These are phyloP conservation scores for Benitochromis conjunctus DNA, from an alignment of 2,113 vertebrate species.

Conservation along the genomic window DNA sequence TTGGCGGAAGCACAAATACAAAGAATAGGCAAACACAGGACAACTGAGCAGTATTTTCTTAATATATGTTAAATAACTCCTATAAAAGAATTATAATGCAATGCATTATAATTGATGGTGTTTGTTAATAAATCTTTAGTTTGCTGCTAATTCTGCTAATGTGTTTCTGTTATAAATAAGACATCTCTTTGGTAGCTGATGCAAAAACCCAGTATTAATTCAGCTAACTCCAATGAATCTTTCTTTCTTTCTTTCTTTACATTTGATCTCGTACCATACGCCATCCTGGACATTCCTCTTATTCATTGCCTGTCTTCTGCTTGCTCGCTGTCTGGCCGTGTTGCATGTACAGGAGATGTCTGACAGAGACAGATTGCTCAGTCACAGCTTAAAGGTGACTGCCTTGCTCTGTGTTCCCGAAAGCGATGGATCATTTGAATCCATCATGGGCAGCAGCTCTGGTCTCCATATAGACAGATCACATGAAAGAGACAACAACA, in stretches of 20 bases:
- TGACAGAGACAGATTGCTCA: constrained; percentile 64
- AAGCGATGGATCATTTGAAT: constrained; percentile 62
- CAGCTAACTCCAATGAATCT: not conserved
- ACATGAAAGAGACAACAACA: constrained; percentile 23
- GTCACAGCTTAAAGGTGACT: constrained; percentile 70
- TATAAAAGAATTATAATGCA: not conserved
- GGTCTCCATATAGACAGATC: constrained; percentile 27
- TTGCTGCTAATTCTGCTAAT: not conserved
- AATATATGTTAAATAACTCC: not conserved
- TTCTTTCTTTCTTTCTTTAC: not conserved
- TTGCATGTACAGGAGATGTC: constrained; percentile 52
- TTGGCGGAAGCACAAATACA: not conserved
- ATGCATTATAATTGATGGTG: not conserved
- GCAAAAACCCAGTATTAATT: constrained; percentile 21
- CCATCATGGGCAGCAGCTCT: constrained; percentile 49
- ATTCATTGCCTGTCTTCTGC: constrained; percentile 36
- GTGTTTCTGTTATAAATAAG: not conserved
- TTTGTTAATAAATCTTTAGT: not conserved
- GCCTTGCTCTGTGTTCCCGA: constrained; percentile 56
- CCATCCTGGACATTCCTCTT: constrained; percentile 3
- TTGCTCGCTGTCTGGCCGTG: constrained; percentile 54
- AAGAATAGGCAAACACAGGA: not conserved
- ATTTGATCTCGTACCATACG: constrained; percentile 13
- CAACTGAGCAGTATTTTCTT: not conserved
- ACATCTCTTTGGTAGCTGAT: not conserved